Conservation (phyloP, 2,888 invertebrate species). For the Trichogramma evanescens region DNA sequence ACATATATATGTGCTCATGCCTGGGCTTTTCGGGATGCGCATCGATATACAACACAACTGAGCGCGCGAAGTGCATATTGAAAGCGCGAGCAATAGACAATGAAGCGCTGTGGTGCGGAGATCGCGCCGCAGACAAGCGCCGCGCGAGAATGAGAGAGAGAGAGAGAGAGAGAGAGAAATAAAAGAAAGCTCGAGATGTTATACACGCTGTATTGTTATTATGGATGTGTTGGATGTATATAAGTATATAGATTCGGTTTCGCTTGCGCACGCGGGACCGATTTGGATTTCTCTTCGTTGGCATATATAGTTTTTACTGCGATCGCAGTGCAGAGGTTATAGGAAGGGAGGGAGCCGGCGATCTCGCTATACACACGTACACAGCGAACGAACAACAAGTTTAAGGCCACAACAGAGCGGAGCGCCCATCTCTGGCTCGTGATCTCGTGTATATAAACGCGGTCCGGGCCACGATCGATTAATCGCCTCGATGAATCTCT, state of each 20-base stretch:
- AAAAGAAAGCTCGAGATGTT: neutral
- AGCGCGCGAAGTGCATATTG: no score
- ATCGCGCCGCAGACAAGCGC: constrained; percentile 5
- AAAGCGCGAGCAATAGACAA: no score
- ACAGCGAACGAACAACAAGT: neutral
- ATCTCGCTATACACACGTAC: neutral
- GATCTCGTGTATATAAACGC: constrained; percentile 24
- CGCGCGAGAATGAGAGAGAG: neutral
- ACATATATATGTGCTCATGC: no score
- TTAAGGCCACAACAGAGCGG: neutral
- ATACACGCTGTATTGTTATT: no score
- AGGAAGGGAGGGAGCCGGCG: neutral
- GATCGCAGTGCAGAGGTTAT: neutral
- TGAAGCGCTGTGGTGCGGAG: neutral
- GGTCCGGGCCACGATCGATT: constrained; percentile 31
- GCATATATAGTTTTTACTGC: neutral
- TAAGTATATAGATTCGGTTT: no score
- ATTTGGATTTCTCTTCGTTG: constrained; percentile 17
- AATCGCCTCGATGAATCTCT: constrained; percentile 28
- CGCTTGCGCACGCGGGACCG: neutral
- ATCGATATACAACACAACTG: neutral
- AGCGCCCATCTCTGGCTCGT: constrained; percentile 8
- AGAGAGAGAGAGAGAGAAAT: neutral
- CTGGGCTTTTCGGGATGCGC: neutral
- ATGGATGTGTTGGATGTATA: no score